Percentiles rank a stretch among this genome's conserved stretches.
These are phyloP conservation scores for Tachuris rubrigastra DNA, from an alignment of 2,113 vertebrate genomes.

Conservation along the genomic window DNA sequence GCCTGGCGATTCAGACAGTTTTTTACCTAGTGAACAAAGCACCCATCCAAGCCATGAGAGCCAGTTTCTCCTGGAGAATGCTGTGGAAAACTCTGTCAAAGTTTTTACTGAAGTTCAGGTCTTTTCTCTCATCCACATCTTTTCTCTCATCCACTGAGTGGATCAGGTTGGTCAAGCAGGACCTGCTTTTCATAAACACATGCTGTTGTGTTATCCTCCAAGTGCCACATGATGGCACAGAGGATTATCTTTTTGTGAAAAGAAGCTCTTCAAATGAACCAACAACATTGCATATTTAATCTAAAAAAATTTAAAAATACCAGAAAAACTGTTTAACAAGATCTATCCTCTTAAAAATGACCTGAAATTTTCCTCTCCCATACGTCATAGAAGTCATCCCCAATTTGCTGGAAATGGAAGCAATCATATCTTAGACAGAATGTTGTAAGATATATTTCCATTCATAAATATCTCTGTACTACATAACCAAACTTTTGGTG, in stretches of 20 bases:
- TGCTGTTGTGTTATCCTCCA: fast-evolving
- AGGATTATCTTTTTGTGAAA: background rate
- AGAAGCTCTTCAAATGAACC: background rate
- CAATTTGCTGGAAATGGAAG: background rate
- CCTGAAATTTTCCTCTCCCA: background rate
- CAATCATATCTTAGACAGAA: background rate
- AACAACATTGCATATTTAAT: background rate
- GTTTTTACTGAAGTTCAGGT: background rate
- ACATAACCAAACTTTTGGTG: background rate
- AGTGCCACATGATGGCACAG: background rate
- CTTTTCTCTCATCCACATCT: background rate
- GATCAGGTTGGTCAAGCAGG: background rate
- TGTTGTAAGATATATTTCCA: background rate
- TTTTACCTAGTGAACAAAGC: background rate
- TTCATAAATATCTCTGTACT: background rate
- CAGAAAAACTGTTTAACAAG: background rate
- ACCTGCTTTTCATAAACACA: background rate
- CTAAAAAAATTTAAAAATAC: background rate
- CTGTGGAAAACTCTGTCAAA: background rate
- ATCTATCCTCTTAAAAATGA: background rate
- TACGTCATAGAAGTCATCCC: background rate
- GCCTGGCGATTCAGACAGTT: background rate
- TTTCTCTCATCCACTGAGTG: background rate
- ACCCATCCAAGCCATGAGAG: background rate
- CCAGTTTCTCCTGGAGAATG: background rate